Percentiles rank a stretch among this genome's conserved stretches.
Conservation (phyloP, 2,113 vertebrate species). For the Sceloporus undulatus region DNA sequence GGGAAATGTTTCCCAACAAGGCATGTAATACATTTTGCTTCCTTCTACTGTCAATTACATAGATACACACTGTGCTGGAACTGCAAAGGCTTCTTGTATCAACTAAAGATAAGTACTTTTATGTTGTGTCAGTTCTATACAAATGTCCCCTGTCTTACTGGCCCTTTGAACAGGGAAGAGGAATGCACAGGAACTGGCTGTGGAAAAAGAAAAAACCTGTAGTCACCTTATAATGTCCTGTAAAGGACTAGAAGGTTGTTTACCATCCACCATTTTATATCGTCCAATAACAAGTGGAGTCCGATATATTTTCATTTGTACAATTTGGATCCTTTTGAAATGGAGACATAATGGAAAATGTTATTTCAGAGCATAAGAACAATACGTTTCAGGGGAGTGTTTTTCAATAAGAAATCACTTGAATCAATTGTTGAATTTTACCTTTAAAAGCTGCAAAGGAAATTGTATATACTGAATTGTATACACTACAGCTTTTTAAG, state of each 20-base stretch:
- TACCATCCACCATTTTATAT: slow-evolving; percentile 73
- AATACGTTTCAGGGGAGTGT: neutral
- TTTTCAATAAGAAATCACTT: slow-evolving; percentile 18
- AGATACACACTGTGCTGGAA: neutral
- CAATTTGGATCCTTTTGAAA: slow-evolving; percentile 71
- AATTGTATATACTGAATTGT: no score
- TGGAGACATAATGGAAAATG: neutral
- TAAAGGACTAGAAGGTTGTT: slow-evolving; percentile 3
- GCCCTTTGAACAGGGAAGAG: neutral
- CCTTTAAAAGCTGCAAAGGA: no score
- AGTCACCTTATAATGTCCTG: slow-evolving; percentile 65
- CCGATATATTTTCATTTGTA: slow-evolving; percentile 73
- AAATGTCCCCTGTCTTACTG: no score
- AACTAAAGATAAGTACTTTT: neutral
- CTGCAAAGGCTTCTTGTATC: no score
- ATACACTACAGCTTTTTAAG: no score
- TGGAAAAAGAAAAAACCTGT: neutral
- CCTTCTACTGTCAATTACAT: neutral
- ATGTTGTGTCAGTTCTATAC: neutral
- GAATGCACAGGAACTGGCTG: neutral
- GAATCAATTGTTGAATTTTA: neutral
- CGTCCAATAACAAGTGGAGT: slow-evolving; percentile 66
- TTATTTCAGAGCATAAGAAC: neutral
- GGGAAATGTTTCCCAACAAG: no score
- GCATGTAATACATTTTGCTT: neutral